Evolutionary conservation across 2,888 invertebrate genomes (phyloP).

Genomic region (Lasius fuliginosus): DNA sequence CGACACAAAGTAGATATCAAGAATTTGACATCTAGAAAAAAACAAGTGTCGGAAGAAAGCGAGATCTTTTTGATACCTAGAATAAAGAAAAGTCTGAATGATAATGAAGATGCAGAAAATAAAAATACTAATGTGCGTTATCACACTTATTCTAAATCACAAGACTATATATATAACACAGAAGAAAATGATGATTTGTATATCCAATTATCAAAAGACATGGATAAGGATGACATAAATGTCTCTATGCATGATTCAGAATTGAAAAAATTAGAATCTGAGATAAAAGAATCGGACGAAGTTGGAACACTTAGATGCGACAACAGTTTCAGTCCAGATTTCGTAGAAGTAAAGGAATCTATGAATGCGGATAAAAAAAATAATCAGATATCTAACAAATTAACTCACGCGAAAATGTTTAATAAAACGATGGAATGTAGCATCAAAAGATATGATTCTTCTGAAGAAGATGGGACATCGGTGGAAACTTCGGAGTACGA

Average conservation of each 20-base stretch:
- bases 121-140: constrained; percentile 14
- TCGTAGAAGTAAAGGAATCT: not conserved
- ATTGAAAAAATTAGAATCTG: not conserved
- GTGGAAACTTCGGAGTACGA: constrained; percentile 34
- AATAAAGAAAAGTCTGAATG: constrained; percentile 49
- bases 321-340: not conserved
- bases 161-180: constrained; percentile 54
- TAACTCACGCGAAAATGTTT: not conserved
- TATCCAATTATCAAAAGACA: constrained; percentile 24
- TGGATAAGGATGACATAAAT: constrained; percentile 6
- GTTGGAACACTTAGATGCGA: not conserved
- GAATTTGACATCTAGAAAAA: constrained; percentile 11
- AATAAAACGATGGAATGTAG: constrained; percentile 25
- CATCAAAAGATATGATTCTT: constrained; percentile 20
- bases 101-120: constrained; percentile 30
- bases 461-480: constrained; percentile 29
- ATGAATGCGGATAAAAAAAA: constrained; percentile 9
- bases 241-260: not conserved
- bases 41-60: not conserved
- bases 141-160: constrained; percentile 6
- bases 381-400: constrained; percentile 1
- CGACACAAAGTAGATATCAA: constrained; percentile 27
- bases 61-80: constrained; percentile 55
- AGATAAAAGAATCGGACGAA: not conserved
- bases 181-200: constrained; percentile 33